Base-by-base conservation (phyloP, 1,140 invertebrate genomes). In the Globodera rostochiensis region DNA sequence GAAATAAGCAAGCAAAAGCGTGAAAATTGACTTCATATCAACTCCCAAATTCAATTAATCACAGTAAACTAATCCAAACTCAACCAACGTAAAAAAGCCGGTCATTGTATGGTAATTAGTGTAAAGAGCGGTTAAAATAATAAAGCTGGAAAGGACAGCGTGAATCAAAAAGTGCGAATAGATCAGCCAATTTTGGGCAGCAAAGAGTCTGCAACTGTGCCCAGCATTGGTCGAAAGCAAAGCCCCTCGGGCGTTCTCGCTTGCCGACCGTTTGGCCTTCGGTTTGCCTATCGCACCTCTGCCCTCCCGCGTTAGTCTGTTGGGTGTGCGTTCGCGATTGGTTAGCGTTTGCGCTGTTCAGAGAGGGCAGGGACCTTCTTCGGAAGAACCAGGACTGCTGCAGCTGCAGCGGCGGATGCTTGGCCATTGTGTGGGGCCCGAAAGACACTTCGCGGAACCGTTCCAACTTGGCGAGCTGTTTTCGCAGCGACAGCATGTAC, bases 351-450 rank as follows among this genome's bases (percentile, higher is more conserved):
- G 86, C 80, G 75, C 75, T 79, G 70, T 80, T 85, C 64, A 87
- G 82, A 82, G 80, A 80, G 73, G 87, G 87, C 74, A 87, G 80
- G 36, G 88, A 88, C 89, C 87, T 88, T 80, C 87, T 80, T 19
- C 87, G 82, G 87, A 88, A 88, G 81, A 88, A 88, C 87, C 87
- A 88, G 5, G 85, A 87, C 25, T 69, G 73, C 60, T 86, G 86
- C 21, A 74, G 71, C 47, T 82, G 80, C 19, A 75, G 71, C 47
- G 87, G 89, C 25, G 86, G 82, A 77, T 86, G 87, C 11, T 84
- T 85, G 13, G 89, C 87, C 46, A 88, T 86, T 21, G 87, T 87
- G 57, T 88, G 82, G 15, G 82, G 85, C 36, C 87, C 87, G 71
- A 88, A 88, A 6, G 88, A 84, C 77, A 88, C 77, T 53, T 87